These are phyloP conservation scores for Caerostris darwini DNA, from an alignment of 1,140 invertebrate species.

Conservation along the genomic window DNA sequence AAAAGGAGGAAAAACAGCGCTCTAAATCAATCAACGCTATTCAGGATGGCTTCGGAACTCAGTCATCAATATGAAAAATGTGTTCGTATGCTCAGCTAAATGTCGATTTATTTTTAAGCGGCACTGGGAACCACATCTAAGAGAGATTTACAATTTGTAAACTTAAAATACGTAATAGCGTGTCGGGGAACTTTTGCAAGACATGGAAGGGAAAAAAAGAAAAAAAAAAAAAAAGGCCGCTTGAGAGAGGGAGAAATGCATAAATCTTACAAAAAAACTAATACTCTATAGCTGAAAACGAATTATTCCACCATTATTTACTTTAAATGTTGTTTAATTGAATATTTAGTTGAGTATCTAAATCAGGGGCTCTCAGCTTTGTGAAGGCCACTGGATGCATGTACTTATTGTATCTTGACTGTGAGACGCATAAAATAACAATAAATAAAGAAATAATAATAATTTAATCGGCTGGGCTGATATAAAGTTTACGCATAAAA, in stretches of 20 bases:
- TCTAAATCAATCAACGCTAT: conserved; percentile 72
- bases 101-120: conserved; percentile 57
- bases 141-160: conserved; percentile 31
- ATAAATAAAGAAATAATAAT: no score
- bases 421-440: no score
- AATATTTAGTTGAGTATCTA: no score
- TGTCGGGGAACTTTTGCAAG: neutral
- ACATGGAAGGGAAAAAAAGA: no score
- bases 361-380: no score
- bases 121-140: neutral
- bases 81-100: conserved; percentile 24
- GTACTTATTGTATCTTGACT: no score
- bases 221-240: neutral
- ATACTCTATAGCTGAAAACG: neutral
- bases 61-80: conserved; percentile 68
- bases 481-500: no score
- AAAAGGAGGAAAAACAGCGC: conserved; percentile 22
- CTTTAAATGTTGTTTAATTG: no score
- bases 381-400: no score
- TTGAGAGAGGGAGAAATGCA: neutral
- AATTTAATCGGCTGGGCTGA: no score
- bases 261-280: neutral
- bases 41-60: conserved; percentile 31
- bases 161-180: conserved; percentile 1
- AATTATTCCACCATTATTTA: no score